Evolutionary conservation across 2,797 vertebrate species (phyloP), one percentile per base, ranked within the genome.

Genomic region (Enteromius paludinosus): DNA sequence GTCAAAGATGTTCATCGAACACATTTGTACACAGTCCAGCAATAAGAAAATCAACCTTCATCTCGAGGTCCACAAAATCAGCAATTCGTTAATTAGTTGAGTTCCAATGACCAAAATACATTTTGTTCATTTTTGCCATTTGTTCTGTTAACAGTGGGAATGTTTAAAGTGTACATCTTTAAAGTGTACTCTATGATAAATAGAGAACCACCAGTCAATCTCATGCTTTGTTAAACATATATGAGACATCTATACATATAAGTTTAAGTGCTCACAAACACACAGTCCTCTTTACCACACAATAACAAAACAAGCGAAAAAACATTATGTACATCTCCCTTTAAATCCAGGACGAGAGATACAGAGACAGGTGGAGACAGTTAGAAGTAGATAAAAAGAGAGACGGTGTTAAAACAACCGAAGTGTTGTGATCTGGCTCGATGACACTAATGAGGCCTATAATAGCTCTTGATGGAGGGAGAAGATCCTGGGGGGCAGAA

Each of bases 391-490:
- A 71, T 28, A 72, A 87, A 84, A 81, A 72, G 83, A 62, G 81
- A 52, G 35, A 56, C 64, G 10, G 25, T 47, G 69, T 64, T 81
- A 81, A 41, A 82, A 72, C 85, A 73, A 78, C 70, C 76, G 41
- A 45, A 80, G 68, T 41, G 74, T 81, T 86, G 64, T 88, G 74
- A 88, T 88, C 71, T 77, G 73, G 59, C 78, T 76, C 66, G 70
- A 73, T 79, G 70, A 82, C 81, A 85, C 83, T 86, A 88, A 83
- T 83, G 61, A 79, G 80, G 81, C 83, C 82, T 83, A 82, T 88
- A 83, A 86, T 79, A 87, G 71, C 64, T 54, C 76, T 75, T 84
- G 68, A 76, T 81, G 83, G 83, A 82, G 65, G 77, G 35, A 84
- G 61, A 45, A 79, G 76, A 73, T 79, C 47, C 28, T 23, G 56